Evolutionary conservation across 2,888 invertebrate genomes (phyloP), one percentile per base, ranked within the genome.

Genomic region (Coenonympha arcania): DNA sequence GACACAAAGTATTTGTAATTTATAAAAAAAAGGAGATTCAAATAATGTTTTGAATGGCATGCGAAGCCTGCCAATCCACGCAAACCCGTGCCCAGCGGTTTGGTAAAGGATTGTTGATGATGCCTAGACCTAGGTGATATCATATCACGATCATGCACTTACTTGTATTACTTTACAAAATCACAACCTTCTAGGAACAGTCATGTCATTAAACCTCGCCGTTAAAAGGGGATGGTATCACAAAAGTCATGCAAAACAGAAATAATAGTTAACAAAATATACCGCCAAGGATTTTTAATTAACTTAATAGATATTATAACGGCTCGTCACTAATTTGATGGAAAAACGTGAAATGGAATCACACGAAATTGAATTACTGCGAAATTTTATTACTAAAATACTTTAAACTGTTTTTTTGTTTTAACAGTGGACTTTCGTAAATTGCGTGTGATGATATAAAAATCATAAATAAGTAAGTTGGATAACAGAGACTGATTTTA

Each of bases 381-480:
- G 47, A 50, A 54, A 57, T 52, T 55, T 52, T 51, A 59, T 57
- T 55, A 43, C 44, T 13, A 34, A 31, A 50, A 50, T 15, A 13
- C 9, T 22, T 6, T 39, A 15, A 24, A 13, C 1, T n/a, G n/a
- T n/a, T 3, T 22, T 22, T 19, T 31, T 15, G 5, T 11, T 28
- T 11, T 28, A 1, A 28, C 28, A 28, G 28, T 28, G 2, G 3
- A 11, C 11, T 4, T 28, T 28, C 6, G 13, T 5, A 11, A 1
- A 13, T 6, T n/a, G n/a, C n/a, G n/a, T n/a, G n/a, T n/a, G n/a
- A n/a, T n/a, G n/a, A n/a, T n/a, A n/a, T n/a, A n/a, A n/a, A n/a
- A n/a, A n/a, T n/a, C n/a, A n/a, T n/a, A n/a, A n/a, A n/a, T n/a
- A n/a, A n/a, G n/a, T n/a, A n/a, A n/a, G n/a, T n/a, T n/a, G n/a